phyloP scores from a whole-genome alignment of 1,140 invertebrate genomes.

The Zelostemma sp. region DNA sequence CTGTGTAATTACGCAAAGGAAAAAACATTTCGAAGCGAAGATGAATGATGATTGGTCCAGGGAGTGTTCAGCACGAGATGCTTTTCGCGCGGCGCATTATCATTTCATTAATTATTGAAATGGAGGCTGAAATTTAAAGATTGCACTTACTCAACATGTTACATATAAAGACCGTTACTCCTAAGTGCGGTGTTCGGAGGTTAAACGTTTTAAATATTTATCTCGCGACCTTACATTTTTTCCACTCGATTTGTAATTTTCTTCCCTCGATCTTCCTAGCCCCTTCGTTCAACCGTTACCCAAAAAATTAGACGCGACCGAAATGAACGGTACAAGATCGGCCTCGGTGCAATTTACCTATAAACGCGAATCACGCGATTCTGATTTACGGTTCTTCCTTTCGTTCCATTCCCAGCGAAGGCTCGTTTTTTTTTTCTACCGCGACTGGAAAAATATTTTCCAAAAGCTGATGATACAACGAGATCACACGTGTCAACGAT shows the following conservation, averaged over 20 bases:
- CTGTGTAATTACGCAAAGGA: conserved; percentile 20
- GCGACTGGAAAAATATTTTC: too few species aligned
- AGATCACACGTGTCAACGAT: conserved; percentile 2
- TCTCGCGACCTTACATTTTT: neutral
- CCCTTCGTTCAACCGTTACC: neutral
- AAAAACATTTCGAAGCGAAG: too few species aligned
- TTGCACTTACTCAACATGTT: neutral
- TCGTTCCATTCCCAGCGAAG: too few species aligned
- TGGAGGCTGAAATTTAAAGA: neutral
- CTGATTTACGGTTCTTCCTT: neutral
- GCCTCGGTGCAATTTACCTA: neutral
- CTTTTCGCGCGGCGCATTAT: too few species aligned
- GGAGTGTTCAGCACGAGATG: neutral
- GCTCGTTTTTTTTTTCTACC: too few species aligned
- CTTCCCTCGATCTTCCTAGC: neutral
- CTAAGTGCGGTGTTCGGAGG: neutral
- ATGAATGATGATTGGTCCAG: neutral
- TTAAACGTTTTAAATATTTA: conserved; percentile 1
- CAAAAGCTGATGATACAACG: neutral
- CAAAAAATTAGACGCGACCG: neutral
- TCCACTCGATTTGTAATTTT: neutral
- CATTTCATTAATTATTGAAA: too few species aligned
- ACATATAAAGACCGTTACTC: neutral
- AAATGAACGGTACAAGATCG: neutral
- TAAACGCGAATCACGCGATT: neutral